Base-by-base conservation (phyloP, 1,140 invertebrate genomes). In the Chelonus insularis region DNA sequence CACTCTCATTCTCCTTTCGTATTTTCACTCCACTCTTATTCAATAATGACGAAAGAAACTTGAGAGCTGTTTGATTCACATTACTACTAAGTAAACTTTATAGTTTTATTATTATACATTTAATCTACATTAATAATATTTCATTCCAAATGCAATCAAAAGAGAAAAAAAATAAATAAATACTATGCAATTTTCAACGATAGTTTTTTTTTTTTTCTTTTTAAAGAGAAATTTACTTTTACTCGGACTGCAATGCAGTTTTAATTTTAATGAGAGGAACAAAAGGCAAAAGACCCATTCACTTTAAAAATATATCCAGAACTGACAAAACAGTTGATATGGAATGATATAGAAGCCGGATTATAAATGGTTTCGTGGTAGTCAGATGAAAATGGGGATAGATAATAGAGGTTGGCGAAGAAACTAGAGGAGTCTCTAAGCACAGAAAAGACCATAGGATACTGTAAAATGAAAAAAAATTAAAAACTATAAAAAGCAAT, bases 301-400 rank as follows among this genome's bases (percentile, higher is more conserved):
- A 79, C 78, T 65, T 39, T 45, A 43, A 47, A 58, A 51, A 65
- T 59, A 56, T 64, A 70, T 65, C 63, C 59, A 64, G 71, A 80
- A 79, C 76, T 79, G 78, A 79, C 77, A 80, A 80, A 79, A 80
- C 77, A 80, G 77, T 79, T 80, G 77, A 78, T 78, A 78, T 73
- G 72, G 68, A 60, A 67, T 76, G 74, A 77, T 77, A 78, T 75
- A 75, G 72, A 67, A 65, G 36, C 29, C 39, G 65, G 69, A 74
- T 75, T 78, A 77, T 73, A 75, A 77, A 79, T 76, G 71, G 68
- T 75, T 68, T 70, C 60, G 36, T 51, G 51, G 45, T 64, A 66
- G 61, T 65, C 69, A 63, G 68, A 67, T 60, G 61, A 60, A 60
- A 60, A 60, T 60, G 54, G 39, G 25, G 66, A 63, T 52, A 37